phyloP scores from a whole-genome alignment of 2,113 vertebrate species.

The Nothocercus julius region DNA sequence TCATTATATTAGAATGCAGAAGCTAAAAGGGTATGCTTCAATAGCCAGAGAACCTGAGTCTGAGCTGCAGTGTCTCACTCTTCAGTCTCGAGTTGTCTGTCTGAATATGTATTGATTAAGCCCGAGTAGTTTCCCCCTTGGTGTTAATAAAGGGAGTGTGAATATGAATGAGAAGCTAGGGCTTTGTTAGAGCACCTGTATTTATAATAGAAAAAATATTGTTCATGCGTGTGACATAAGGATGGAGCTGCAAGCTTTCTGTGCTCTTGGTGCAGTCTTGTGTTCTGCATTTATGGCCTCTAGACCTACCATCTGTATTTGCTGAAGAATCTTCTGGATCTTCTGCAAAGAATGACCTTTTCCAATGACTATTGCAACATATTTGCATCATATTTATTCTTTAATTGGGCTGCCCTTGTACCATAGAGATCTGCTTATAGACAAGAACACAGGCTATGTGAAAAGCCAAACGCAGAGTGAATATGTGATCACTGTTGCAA shows the following conservation, averaged over 20 bases:
- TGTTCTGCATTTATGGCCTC: background rate
- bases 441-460: accelerated
- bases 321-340: background rate
- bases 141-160: background rate
- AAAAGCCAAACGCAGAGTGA: background rate
- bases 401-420: background rate
- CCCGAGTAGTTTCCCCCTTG: background rate
- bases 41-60: background rate
- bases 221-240: background rate
- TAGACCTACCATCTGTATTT: background rate
- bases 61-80: background rate
- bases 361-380: background rate
- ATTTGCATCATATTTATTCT: background rate
- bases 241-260: background rate
- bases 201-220: background rate
- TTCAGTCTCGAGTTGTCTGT: background rate
- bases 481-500: accelerated
- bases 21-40: background rate
- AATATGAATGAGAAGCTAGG: background rate
- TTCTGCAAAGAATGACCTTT: background rate
- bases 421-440: background rate
- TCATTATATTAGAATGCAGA: conserved; percentile 12
- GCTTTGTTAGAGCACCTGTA: background rate
- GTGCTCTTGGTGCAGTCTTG: background rate
- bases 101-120: background rate